A percentile compares a stretch with the other conserved stretches of the same genome.
These are phyloP conservation scores for Rotaria macrura DNA, from an alignment of 2,888 invertebrate genomes.

Conservation along the genomic window DNA sequence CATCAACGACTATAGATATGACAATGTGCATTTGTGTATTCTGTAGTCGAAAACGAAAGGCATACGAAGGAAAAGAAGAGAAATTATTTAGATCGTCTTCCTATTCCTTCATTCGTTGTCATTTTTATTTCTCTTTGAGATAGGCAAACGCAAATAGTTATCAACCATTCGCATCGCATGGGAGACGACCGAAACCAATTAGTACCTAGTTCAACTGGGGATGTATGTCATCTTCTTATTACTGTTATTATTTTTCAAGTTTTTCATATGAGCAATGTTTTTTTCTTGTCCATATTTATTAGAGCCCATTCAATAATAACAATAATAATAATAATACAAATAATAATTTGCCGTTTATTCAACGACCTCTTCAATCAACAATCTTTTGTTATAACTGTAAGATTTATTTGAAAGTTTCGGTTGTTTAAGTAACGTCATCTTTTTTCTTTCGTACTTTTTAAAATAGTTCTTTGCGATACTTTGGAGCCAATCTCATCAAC, in stretches of 20 bases:
- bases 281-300: neutral
- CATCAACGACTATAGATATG: neutral
- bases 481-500: neutral
- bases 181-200: neutral
- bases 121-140: neutral
- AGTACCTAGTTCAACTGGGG: neutral
- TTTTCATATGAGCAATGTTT: neutral
- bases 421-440: neutral
- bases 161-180: neutral
- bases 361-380: slow-evolving; percentile 8
- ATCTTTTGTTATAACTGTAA: neutral
- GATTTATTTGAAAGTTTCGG: neutral
- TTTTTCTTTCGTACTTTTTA: neutral
- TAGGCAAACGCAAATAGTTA: neutral
- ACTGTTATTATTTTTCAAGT: neutral
- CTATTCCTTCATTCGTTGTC: neutral
- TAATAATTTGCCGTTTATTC: neutral
- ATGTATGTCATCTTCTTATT: neutral
- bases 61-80: neutral
- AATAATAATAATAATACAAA: too few species aligned
- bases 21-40: neutral
- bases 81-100: neutral
- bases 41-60: neutral
- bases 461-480: neutral
- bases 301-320: neutral